Evolutionary conservation across 2,113 vertebrate species (phyloP), one percentile per base, ranked within the genome.

Genomic region (Platycercus adscitus): DNA sequence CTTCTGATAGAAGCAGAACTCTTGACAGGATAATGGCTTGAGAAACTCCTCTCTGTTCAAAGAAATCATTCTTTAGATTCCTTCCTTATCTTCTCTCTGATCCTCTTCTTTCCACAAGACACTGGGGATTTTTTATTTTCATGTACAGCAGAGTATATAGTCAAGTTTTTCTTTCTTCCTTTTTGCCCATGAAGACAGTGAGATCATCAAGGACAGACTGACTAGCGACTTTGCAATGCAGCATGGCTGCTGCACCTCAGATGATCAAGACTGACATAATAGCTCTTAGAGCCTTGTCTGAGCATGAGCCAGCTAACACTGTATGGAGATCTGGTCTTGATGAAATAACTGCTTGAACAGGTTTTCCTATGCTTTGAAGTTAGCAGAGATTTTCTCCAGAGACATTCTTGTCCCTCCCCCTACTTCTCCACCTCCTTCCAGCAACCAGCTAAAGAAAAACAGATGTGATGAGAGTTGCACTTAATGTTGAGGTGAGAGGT

Each of bases 321-420:
- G 41, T 15, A 17, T 83, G 55, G 37, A 77, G 78, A 89, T 76
- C 66, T 69, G 52, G 12, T 87, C 84, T 76, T 81, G 68, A 82
- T 85, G 79, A 82, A 88, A 13, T 49, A 75, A 92, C 88, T 93
- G 63, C 52, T 81, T 92, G 17, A 82, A 76, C 44, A 82, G 79
- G 31, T 35, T 89, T 89, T 80, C 66, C 46, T 88, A 9, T 0
- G 3, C 71, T 96, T 89, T 77, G 61, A 94, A 89, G 46, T 19
- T 78, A 58, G 79, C 79, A 89, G 75, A 47, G 52, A 50, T 88
- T 63, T 95, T 95, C 86, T 89, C 65, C 69, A 68, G 60, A 90
- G 91, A 76, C 46, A 68, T 81, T 95, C 61, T 39, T 79, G 58
- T 13, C 37, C 53, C 44, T 19, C 47, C 35, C 20, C 6, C 49